Evolutionary conservation across 2,113 vertebrate species (phyloP), one percentile per base, ranked within the genome.

Genomic region (Thalassoma bifasciatum): DNA sequence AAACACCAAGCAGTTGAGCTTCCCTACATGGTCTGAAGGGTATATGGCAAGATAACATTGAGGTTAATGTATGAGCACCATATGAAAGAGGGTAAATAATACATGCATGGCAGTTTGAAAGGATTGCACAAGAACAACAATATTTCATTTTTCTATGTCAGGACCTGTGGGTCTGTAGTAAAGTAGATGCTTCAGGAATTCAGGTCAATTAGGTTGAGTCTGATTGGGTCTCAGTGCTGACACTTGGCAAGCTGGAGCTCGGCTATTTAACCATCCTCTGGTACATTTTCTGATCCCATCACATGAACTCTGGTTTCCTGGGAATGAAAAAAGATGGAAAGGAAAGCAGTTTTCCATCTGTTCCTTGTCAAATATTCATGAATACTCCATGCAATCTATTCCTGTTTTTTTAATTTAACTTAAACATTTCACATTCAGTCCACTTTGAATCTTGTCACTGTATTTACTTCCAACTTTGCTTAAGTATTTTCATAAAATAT

Each of bases 301-400:
- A 36, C 38, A 44, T 52, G 8, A 47, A 49, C 19, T 5, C 44
- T 30, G 17, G 7, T 11, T 12, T 67, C 62, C 47, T 26, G 4
- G 9, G 12, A 54, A 26, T 69, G 61, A 19, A 46, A 23, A 17
- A 30, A 52, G 34, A 60, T 10, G 13, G 47, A 72, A 44, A 21
- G 30, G 47, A 70, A 30, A 52, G 16, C 53, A 16, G 12, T 53
- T 67, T 67, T 65, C 61, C 70, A 66, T 67, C 60, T 68, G 49
- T 42, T 46, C 19, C 61, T 57, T 72, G 56, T 83, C 68, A 81
- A 83, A 81, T 75, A 78, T 68, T 53, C 34, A 78, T 74, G 42
- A 51, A 47, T 53, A 37, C 34, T 21, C 49, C 0, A 5, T 57
- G 42, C 38, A 47, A 34, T 77, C 17, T 40, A 40, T 76, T 58